Evolutionary conservation across 2,888 invertebrate species (phyloP).

Genomic region (Tenthredo mesomela): DNA sequence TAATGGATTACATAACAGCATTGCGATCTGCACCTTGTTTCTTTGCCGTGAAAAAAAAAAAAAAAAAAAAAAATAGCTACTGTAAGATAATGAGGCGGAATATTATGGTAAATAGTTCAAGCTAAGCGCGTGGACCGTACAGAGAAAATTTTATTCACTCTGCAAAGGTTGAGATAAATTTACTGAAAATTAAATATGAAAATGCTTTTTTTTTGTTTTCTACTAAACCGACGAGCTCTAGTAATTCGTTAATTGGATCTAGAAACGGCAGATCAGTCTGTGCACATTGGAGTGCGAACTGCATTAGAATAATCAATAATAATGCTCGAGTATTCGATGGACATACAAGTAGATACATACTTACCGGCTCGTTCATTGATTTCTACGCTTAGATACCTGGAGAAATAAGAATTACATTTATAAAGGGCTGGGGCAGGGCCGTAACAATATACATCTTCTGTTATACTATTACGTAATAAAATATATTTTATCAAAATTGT

Average conservation of each 20-base stretch:
- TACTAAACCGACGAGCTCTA: neutral
- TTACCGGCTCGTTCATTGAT: neutral
- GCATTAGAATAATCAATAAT: slow-evolving; percentile 37
- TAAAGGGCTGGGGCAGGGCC: neutral
- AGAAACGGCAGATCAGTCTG: neutral
- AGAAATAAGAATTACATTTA: neutral
- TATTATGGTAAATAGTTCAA: neutral
- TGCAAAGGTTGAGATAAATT: neutral
- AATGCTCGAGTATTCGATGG: neutral
- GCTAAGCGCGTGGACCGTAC: neutral
- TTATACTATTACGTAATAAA: neutral
- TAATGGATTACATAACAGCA: slow-evolving; percentile 7
- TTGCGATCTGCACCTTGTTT: neutral
- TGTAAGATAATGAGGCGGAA: neutral
- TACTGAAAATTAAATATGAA: neutral
- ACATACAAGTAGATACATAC: neutral
- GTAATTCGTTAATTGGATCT: slow-evolving; percentile 12
- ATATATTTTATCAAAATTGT: neutral
- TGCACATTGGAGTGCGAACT: slow-evolving; percentile 18
- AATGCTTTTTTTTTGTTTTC: neutral
- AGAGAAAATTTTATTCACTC: neutral
- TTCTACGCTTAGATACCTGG: neutral
- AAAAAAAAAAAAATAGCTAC: neutral
- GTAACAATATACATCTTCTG: neutral
- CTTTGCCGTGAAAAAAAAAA: neutral